A percentile compares a stretch with the other conserved stretches of the same genome.
Conservation (phyloP, 2,113 vertebrate species). For the Chloropsis cyanopogon region DNA sequence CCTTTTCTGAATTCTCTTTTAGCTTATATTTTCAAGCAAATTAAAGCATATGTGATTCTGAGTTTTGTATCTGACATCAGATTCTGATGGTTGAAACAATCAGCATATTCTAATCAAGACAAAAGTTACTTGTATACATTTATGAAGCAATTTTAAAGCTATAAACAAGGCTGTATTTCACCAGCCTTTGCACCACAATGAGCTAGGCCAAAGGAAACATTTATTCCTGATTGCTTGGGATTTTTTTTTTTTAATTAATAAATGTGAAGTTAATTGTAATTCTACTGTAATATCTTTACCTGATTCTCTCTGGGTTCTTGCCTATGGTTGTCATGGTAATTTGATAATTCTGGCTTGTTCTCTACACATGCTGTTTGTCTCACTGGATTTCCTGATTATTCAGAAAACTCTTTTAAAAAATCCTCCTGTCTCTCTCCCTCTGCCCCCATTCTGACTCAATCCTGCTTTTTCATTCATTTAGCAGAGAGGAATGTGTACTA, state of each 20-base stretch:
- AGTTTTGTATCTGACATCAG: constrained; percentile 16
- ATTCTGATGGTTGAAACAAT: constrained; percentile 17
- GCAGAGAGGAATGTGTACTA: neutral
- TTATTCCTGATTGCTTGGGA: constrained; percentile 33
- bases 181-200: neutral
- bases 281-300: constrained; percentile 69
- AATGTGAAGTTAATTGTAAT: constrained; percentile 41
- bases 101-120: neutral
- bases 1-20: constrained; percentile 9
- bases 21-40: neutral
- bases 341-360: constrained; percentile 67
- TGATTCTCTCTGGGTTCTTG: constrained; percentile 67
- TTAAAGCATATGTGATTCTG: constrained; percentile 4
- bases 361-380: constrained; percentile 55
- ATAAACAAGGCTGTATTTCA: neutral
- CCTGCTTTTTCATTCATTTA: constrained; percentile 41
- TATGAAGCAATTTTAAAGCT: constrained; percentile 20
- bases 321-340: constrained; percentile 75
- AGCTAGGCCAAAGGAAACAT: constrained; percentile 11
- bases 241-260: neutral
- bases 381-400: constrained; percentile 71
- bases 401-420: constrained; percentile 64
- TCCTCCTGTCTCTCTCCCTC: neutral
- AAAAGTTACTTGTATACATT: constrained; percentile 1
- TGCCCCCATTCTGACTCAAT: neutral